Evolutionary conservation across 2,888 invertebrate genomes (phyloP).

Genomic region (Drosophila maculinotata): DNA sequence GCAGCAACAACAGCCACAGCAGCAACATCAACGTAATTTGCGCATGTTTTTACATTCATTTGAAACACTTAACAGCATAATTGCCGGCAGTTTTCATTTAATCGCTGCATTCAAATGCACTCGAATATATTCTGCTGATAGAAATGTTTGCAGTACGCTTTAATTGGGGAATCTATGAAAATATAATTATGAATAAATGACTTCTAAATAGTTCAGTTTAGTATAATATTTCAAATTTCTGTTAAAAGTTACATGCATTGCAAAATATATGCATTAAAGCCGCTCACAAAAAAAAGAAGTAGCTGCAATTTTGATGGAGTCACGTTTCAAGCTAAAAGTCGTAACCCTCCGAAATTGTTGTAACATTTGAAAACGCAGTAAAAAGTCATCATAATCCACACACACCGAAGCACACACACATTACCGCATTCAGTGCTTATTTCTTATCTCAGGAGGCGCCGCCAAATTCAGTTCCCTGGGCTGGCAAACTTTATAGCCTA

Average conservation of each 20-base stretch:
- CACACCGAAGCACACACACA: not conserved
- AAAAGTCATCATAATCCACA: constrained; percentile 30
- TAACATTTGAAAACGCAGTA: constrained; percentile 52
- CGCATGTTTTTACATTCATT: constrained; percentile 48
- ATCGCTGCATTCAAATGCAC: constrained; percentile 15
- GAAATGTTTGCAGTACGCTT: not conserved
- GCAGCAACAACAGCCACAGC: too few relatives aligned
- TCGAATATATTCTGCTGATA: not conserved
- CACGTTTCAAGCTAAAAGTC: constrained; percentile 7
- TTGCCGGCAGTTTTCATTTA: constrained; percentile 26
- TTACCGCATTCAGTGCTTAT: constrained; percentile 14
- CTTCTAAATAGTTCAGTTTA: too few relatives aligned
- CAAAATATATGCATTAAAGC: not conserved
- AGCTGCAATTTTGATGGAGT: too few relatives aligned
- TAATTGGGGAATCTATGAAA: not conserved
- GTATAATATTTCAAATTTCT: too few relatives aligned
- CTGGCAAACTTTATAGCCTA: constrained; percentile 60
- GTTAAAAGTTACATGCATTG: too few relatives aligned
- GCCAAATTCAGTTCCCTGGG: constrained; percentile 22
- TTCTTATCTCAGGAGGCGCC: constrained; percentile 42
- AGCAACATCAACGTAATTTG: constrained; percentile 20
- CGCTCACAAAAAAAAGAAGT: not conserved
- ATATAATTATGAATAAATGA: not conserved
- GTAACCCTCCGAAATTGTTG: constrained; percentile 3
- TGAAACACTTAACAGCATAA: constrained; percentile 41